phyloP scores from a whole-genome alignment of 2,888 invertebrate species.

The Drosophila dives region DNA sequence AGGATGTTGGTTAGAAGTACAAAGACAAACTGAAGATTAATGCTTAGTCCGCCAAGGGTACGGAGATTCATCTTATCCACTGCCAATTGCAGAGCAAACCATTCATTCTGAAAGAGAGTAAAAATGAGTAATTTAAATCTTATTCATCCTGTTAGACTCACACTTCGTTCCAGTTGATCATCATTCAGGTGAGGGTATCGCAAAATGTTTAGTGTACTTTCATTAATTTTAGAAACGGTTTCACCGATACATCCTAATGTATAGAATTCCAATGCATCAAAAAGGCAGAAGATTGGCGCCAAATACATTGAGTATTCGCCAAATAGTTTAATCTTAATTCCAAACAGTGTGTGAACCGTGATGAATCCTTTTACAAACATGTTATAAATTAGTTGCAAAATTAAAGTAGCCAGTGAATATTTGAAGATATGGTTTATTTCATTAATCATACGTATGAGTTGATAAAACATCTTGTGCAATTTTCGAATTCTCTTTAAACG shows the following conservation, averaged over 20 bases:
- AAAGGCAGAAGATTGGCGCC: rapidly evolving
- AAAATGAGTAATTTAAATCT: not conserved
- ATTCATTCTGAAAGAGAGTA: slow-evolving; percentile 28
- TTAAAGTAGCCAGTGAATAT: not conserved
- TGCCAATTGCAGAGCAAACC: slow-evolving; percentile 37
- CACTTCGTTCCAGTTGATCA: slow-evolving; percentile 16
- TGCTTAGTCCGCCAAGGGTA: slow-evolving; percentile 13
- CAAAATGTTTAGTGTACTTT: slow-evolving; percentile 14
- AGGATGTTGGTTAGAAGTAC: not conserved
- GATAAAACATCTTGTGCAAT: slow-evolving; percentile 10
- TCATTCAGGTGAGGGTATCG: not conserved
- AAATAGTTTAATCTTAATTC: not conserved
- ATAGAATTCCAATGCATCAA: not conserved
- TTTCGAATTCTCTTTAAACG: not conserved
- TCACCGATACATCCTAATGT: not conserved
- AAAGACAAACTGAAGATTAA: slow-evolving; percentile 22
- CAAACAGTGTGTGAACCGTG: not conserved
- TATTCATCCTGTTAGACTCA: slow-evolving; percentile 11
- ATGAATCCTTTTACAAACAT: not conserved
- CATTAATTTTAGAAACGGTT: not conserved
- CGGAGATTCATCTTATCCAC: slow-evolving; percentile 18
- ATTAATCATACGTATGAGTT: slow-evolving; percentile 16
- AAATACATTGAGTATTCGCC: not conserved
- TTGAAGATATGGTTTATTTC: slow-evolving; percentile 19
- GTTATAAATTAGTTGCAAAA: not conserved